Base-by-base conservation (phyloP, 2,797 vertebrate genomes). In the Peromyscus attwateri region DNA sequence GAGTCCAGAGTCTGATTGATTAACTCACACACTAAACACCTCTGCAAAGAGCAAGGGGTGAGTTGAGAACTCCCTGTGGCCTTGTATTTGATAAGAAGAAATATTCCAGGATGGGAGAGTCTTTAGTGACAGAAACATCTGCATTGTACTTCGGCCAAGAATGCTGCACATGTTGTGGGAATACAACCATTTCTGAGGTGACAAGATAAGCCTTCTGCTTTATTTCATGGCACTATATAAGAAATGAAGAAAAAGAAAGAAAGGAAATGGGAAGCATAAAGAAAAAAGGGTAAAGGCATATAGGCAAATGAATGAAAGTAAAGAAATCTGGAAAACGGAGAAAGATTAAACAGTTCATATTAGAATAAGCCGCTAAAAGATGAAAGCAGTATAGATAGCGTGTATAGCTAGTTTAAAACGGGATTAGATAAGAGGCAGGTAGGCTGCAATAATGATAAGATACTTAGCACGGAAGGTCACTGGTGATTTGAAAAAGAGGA, bases 321-420 rank as follows among this genome's bases (percentile, higher is more conserved):
- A 85, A 92, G 77, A 80, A 96, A 94, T 93, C 76, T 93, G 81
- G 80, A 43, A 95, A 93, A 92, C 23, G 14, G 77, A 92, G 90
- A 79, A 95, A 96, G 91, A 64, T 93, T 97, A 94, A 97, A 57
- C 76, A 97, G 90, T 70, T 79, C 85, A 66, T 81, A 84, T 89
- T 97, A 96, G 57, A 82, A 95, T 97, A 97, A 96, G 89, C 92
- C 37, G 88, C 77, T 92, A 70, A 87, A 92, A 95, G 95, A 96
- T 91, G 87, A 96, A 93, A 94, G 68, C 40, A 10, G 66, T 60
- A n/a, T 52, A 91, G 94, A 95, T 92, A 98, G 95, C 64, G 60
- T 40, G 70, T 46, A 73, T 57, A 2, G 75, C 83, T 0, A 94
- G 95, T 97, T 96, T 95, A 94, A 96, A 89, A 34, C 84, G 75